Evolutionary conservation across 1,140 invertebrate species (phyloP).

Genomic region (Eriosoma lanigerum): DNA sequence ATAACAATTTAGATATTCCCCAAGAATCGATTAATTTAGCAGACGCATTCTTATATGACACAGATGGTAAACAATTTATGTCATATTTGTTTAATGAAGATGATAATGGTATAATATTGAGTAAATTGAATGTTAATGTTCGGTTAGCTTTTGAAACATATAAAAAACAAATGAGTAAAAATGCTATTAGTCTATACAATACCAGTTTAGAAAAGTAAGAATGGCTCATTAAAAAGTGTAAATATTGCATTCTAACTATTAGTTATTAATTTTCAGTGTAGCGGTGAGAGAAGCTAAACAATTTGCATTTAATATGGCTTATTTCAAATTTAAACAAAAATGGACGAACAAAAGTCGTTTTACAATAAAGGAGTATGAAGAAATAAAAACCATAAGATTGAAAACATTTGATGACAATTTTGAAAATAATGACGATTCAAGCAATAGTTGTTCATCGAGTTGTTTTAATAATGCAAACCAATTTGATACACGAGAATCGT

Average conservation of each 20-base stretch:
- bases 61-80: background rate
- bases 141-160: background rate
- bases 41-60: background rate
- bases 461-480: too few species aligned
- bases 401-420: background rate
- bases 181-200: background rate
- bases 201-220: slow-evolving; percentile 10
- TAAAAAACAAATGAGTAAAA: background rate
- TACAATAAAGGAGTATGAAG: background rate
- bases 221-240: background rate
- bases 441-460: too few species aligned
- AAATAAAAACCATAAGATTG: background rate
- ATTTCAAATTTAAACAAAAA: slow-evolving; percentile 1
- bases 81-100: background rate
- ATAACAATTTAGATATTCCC: background rate
- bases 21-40: background rate
- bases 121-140: background rate
- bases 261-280: background rate
- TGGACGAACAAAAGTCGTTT: background rate
- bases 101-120: background rate
- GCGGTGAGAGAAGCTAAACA: background rate
- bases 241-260: background rate
- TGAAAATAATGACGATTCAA: too few species aligned
- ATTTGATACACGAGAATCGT: background rate
- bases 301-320: background rate